These are phyloP conservation scores for Oceanodroma leucorhoa DNA, from an alignment of 2,797 vertebrate species.

Conservation along the genomic window DNA sequence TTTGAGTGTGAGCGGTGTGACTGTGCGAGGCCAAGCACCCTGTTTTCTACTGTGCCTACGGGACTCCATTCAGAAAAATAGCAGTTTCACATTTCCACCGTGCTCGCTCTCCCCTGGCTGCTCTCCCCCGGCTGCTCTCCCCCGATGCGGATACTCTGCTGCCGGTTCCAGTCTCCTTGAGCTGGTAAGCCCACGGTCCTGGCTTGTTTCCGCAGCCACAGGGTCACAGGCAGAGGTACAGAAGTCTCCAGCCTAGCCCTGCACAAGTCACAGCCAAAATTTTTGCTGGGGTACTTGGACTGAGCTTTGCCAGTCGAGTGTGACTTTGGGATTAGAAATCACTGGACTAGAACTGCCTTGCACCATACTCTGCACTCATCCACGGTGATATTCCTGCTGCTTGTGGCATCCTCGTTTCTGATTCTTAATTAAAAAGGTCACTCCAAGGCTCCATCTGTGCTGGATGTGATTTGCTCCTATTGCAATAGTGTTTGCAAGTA, in stretches of 20 bases:
- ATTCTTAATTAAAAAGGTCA: neutral
- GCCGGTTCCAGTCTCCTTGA: neutral
- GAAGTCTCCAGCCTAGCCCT: neutral
- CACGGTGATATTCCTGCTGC: neutral
- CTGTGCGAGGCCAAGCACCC: rapidly evolving
- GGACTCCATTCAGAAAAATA: neutral
- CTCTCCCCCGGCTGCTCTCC: neutral
- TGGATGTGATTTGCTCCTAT: neutral
- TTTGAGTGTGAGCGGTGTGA: neutral
- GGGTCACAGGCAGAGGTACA: neutral
- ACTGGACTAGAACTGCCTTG: neutral
- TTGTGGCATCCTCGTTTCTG: neutral
- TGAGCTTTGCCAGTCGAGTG: neutral
- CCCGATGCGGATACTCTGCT: rapidly evolving
- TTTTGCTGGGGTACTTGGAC: neutral
- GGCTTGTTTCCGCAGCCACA: neutral
- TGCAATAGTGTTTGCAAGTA: neutral
- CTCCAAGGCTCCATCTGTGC: neutral
- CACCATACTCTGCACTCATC: neutral
- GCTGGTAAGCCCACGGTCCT: neutral
- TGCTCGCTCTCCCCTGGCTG: neutral
- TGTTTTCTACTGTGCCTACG: neutral
- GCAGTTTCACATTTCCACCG: rapidly evolving
- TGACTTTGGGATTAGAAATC: neutral
- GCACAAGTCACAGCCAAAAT: neutral